Evolutionary conservation across 1,140 invertebrate species (phyloP), one percentile per base, ranked within the genome.

Genomic region (Drosophila subpulchrella): DNA sequence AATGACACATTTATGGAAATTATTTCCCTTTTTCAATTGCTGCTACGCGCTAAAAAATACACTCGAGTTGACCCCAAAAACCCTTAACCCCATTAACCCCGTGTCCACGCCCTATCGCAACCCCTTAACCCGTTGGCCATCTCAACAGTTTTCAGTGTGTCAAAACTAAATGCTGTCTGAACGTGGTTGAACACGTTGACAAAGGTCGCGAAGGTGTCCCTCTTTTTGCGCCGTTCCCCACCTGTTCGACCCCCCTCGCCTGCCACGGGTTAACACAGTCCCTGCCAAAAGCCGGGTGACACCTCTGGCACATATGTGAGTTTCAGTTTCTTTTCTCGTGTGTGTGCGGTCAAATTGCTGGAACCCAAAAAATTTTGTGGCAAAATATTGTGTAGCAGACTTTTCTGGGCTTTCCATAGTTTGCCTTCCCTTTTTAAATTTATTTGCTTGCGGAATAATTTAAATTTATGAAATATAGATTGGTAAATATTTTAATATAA

Each of bases 281-380:
- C 34, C 42, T 66, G 58, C 53, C 72, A 47, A 83, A 88, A 83
- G 75, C 83, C 83, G 88, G 76, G 73, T 86, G 83, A 86, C 83
- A 86, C 83, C 75, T 86, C 58, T 53, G 55, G 63, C 78, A 53
- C 48, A 65, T 48, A 32, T 54, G 38, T 55, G 51, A 50, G 44
- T 72, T 44, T 73, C 13, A 56, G 39, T 46, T 55, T 42, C 51
- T 36, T 36, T 12, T 41, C 32, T n/a, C 34, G 30, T 65, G 59
- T 53, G 63, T 63, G 57, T 81, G 78, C n/a, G 82, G 82, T 85
- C 78, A 78, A 75, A 78, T 48, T 75, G 58, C 57, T 78, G 73
- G 61, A 60, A 72, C 72, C 75, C 57, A 57, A 71, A 72, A 88
- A 79, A 71, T 88, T 78, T 88, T 88, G 66, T 70, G 65, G 67